Base-by-base conservation (phyloP, 2,113 vertebrate species). In the Ctenodactylus gundi region DNA sequence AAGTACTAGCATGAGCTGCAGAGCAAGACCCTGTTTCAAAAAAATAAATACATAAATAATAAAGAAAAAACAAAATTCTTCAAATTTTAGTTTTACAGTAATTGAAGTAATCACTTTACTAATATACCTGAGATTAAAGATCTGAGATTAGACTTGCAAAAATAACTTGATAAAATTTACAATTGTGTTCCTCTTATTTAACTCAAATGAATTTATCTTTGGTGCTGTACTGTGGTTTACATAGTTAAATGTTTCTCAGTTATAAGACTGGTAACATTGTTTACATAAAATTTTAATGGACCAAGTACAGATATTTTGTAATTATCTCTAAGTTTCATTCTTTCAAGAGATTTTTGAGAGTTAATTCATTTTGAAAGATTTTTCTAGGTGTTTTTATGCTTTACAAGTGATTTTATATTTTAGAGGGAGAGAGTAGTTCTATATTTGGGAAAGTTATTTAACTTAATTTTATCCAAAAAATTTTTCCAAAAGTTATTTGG, bases 331-430 rank as follows among this genome's bases (percentile, higher is more conserved):
- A 34, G 27, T 25, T 46, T 67, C 10, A 39, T 78, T 91, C 55
- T 78, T 92, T 85, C 76, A 67, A 76, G 49, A 88, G 39, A 72
- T 70, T 95, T 64, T 60, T 87, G 23, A 77, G 20, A 93, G 53
- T 53, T 77, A 46, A 17, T 90, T 90, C 72, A 78, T 82, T 95
- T 95, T 94, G 70, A 58, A 85, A 51, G 90, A 87, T 96, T 90
- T 88, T 7, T 88, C 68, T 39, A 41, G 49, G 78, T 93, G n/a
- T 85, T 83, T 73, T 23, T 87, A 95, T 88, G 51, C n/a, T 95
- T 76, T 75, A 29, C 51, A 73, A 23, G 31, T 84, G 31, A 12
- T 86, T 90, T 70, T 78, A 23, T 91, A 36, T 83, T 88, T 87
- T 88, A 76, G n/a, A 80, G 53, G 29, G 25, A 36, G 83, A 64